Base-by-base conservation (phyloP, 2,113 vertebrate species). In the Potamarius usumacintae region DNA sequence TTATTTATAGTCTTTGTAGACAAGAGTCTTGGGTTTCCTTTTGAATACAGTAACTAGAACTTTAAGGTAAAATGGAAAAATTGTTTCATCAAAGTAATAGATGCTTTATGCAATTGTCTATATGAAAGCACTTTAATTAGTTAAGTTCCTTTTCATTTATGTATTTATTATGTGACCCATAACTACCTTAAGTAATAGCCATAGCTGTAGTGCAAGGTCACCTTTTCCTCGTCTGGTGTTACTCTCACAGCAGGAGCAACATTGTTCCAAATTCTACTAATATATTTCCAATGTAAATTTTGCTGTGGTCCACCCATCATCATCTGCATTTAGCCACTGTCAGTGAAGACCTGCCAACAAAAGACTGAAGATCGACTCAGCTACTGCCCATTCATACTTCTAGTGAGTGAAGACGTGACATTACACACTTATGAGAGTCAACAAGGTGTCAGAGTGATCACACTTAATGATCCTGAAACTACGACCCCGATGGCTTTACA, bases 331-430 rank as follows among this genome's bases (percentile, higher is more conserved):
- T 65, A 77, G 74, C 85, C 63, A 80, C 85, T 71, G 77, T 77
- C 72, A 88, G 50, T 55, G 14, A 67, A 62, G 65, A 65, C 42
- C 42, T 65, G n/a, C 82, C 86, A 81, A 57, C 86, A 85, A 55
- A 69, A 86, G 74, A 88, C 67, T 17, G 27, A 5, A 76, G 57
- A 79, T 87, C 76, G 69, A 71, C 85, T 22, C 63, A 71, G 71
- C 87, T 88, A 88, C 89, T 78, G 82, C 60, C 78, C 81, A 72
- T 91, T 90, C 89, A 84, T 87, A 90, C 92, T 89, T 91, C 60
- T 30, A 83, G 84, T n/a, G 72, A 69, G 22, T 50, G 62, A 67
- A 87, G 90, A 90, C 90, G 88, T 62, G 86, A 84, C 80, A 69
- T 71, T 82, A 85, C 88, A 88, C 84, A 85, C 90, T 87, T 76